Evolutionary conservation across 2,888 invertebrate genomes (phyloP).

Genomic region (Phymatocera aterrima): DNA sequence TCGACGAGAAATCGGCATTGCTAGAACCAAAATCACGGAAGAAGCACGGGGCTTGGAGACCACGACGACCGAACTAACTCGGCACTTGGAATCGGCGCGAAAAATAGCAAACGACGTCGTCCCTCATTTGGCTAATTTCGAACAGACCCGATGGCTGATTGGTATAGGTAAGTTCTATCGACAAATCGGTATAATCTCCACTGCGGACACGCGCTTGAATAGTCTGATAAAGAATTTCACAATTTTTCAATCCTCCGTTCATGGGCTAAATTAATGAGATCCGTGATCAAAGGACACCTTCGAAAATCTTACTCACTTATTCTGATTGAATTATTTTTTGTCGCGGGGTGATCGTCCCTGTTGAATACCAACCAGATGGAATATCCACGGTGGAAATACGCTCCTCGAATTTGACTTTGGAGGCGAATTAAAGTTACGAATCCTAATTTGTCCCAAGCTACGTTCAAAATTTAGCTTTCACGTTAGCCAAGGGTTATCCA

Average conservation of each 20-base stretch:
- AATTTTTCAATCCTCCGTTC: not conserved
- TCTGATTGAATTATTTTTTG: slow-evolving; percentile 16
- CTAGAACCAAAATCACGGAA: slow-evolving; percentile 78
- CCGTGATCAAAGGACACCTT: slow-evolving; percentile 1
- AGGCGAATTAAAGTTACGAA: slow-evolving; percentile 12
- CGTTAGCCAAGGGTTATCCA: not conserved
- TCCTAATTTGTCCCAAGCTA: slow-evolving; percentile 10
- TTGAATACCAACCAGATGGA: not conserved
- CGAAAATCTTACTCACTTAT: not conserved
- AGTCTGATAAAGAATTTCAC: not conserved
- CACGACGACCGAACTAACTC: slow-evolving; percentile 78
- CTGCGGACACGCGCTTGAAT: too few species aligned
- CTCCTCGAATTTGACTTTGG: slow-evolving; percentile 6
- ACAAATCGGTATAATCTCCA: not conserved
- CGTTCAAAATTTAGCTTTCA: slow-evolving; percentile 8
- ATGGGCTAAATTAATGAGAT: not conserved
- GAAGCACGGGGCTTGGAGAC: slow-evolving; percentile 79
- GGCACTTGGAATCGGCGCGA: slow-evolving; percentile 73
- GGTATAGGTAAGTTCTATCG: slow-evolving; percentile 79
- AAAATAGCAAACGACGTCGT: slow-evolving; percentile 59
- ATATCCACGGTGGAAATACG: slow-evolving; percentile 7
- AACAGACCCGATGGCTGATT: slow-evolving; percentile 81
- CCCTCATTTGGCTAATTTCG: slow-evolving; percentile 76
- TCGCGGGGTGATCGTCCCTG: not conserved
- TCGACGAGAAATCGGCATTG: slow-evolving; percentile 78